phyloP scores from a whole-genome alignment of 2,888 invertebrate species.

The Meandrusa payeni region DNA sequence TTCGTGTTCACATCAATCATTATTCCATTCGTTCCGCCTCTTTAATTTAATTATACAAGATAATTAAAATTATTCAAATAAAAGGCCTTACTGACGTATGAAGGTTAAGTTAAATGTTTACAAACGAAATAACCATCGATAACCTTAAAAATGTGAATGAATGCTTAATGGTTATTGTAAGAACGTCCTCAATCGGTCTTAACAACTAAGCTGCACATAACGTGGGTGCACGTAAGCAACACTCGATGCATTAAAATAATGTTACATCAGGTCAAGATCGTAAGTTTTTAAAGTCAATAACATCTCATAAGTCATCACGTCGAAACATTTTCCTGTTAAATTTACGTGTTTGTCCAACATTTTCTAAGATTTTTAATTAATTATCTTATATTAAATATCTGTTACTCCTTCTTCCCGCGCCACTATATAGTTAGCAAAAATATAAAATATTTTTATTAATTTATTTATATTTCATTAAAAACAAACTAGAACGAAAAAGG shows the following conservation, averaged over 20 bases:
- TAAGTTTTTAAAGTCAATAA: neutral
- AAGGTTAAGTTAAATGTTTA: conserved; percentile 7
- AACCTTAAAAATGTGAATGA: conserved; percentile 4
- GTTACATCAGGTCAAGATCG: conserved; percentile 26
- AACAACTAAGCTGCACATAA: conserved; percentile 12
- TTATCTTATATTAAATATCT: too few species aligned
- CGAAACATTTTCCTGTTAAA: conserved; percentile 2
- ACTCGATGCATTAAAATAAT: conserved; percentile 21
- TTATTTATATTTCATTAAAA: too few species aligned
- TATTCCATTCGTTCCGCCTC: too few species aligned
- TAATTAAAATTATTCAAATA: neutral
- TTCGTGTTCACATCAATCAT: too few species aligned
- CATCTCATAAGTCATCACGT: neutral
- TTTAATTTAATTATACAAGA: too few species aligned
- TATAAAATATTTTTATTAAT: neutral
- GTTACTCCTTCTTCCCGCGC: too few species aligned
- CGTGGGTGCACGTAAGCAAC: conserved; percentile 5
- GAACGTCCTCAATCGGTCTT: conserved; percentile 10
- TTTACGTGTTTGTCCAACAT: conserved; percentile 6
- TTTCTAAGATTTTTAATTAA: too few species aligned
- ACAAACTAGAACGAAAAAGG: too few species aligned
- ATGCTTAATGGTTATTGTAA: neutral
- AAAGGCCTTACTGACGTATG: neutral
- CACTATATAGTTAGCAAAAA: neutral
- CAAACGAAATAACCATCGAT: neutral